Evolutionary conservation across 2,797 vertebrate species (phyloP).

Genomic region (Steatocranus sp.): DNA sequence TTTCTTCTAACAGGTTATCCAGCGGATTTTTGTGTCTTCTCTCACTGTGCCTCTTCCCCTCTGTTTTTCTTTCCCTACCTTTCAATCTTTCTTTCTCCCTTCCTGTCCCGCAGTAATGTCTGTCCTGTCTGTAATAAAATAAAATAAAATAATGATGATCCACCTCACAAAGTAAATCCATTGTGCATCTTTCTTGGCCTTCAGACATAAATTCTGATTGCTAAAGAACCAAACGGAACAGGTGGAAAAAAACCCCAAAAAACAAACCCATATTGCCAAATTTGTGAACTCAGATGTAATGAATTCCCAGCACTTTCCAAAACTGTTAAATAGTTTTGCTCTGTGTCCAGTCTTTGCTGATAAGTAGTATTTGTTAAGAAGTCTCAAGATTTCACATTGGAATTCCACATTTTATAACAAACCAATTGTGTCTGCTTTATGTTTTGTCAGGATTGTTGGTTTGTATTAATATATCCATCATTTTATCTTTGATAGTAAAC

Average conservation of each 20-base stretch:
- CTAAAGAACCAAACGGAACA: background rate
- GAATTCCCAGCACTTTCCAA: background rate
- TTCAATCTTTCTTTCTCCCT: background rate
- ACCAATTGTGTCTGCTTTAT: background rate
- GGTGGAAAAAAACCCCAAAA: accelerated
- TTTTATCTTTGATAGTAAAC: background rate
- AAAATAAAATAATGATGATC: background rate
- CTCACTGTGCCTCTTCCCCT: background rate
- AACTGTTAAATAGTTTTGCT: background rate
- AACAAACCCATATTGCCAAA: background rate
- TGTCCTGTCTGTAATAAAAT: background rate
- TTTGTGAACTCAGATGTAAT: background rate
- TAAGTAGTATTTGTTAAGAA: background rate
- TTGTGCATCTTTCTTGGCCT: background rate
- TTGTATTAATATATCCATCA: background rate
- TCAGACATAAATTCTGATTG: background rate
- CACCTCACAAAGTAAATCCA: background rate
- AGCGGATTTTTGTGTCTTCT: background rate
- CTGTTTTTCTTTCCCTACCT: background rate
- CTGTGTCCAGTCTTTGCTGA: background rate
- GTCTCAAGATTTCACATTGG: background rate
- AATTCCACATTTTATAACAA: background rate
- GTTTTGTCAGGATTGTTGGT: background rate
- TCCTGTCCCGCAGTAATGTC: background rate
- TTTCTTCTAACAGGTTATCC: background rate